phyloP scores from a whole-genome alignment of 2,888 invertebrate species.

The Phlogophora meticulosa region DNA sequence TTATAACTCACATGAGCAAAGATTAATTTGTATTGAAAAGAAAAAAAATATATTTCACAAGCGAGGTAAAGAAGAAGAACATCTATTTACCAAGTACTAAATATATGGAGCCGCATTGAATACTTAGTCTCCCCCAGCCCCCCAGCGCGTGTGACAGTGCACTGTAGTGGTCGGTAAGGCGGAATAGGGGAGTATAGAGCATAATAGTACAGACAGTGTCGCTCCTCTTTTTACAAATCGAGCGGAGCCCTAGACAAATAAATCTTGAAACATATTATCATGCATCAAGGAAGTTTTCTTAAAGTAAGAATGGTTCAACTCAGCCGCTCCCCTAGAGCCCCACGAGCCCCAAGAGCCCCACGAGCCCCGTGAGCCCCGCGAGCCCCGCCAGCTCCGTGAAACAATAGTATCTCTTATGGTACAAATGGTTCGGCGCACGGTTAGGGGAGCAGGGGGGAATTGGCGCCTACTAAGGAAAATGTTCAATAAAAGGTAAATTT shows the following conservation, averaged over 20 bases:
- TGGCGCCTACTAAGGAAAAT: no score
- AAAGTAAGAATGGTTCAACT: conserved; percentile 5
- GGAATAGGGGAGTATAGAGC: not conserved
- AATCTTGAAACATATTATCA: conserved; percentile 44
- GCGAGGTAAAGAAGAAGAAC: not conserved
- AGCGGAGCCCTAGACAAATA: conserved; percentile 41
- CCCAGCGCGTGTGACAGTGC: not conserved
- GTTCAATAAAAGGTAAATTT: no score
- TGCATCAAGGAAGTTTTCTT: conserved; percentile 48
- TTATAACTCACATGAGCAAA: not conserved
- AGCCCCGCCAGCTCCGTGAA: no score
- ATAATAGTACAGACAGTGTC: not conserved
- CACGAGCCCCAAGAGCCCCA: not conserved
- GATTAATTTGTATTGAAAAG: not conserved
- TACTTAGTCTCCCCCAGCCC: not conserved
- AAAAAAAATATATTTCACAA: not conserved
- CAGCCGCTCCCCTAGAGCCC: not conserved
- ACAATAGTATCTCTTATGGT: conserved; percentile 4
- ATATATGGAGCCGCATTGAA: not conserved
- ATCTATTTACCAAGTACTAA: not conserved
- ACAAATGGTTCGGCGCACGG: conserved; percentile 4
- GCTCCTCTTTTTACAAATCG: conserved; percentile 31
- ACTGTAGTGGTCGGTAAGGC: not conserved
- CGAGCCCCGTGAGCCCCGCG: not conserved
- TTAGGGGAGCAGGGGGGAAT: no score